Percentiles rank a stretch among this genome's conserved stretches.
Conservation (phyloP, 2,797 vertebrate genomes). For the Mus minutoides region DNA sequence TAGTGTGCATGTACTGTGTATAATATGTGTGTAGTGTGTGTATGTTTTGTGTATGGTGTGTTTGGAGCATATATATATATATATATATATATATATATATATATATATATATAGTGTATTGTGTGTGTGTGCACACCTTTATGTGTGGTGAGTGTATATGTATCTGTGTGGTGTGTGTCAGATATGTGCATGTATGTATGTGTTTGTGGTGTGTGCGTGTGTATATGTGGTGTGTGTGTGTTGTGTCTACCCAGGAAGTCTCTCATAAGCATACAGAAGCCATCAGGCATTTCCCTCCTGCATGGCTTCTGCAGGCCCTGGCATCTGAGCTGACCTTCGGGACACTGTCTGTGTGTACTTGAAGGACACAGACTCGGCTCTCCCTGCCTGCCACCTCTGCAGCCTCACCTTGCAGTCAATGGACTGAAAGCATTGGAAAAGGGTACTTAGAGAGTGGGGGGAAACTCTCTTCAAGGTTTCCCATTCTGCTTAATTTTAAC, state of each 20-base stretch:
- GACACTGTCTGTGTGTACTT: neutral
- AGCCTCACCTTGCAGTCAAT: constrained; percentile 4
- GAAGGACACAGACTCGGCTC: neutral
- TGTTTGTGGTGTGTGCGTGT: neutral
- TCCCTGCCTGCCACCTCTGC: neutral
- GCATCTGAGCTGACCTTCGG: neutral
- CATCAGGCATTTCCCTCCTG: neutral
- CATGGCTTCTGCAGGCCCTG: neutral
- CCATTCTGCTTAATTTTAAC: constrained; percentile 72
- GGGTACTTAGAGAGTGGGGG: constrained; percentile 10
- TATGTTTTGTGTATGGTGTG: neutral
- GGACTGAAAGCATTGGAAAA: neutral
- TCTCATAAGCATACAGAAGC: neutral
- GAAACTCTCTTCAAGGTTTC: constrained; percentile 56
- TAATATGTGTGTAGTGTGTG: neutral
- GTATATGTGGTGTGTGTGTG: neutral
- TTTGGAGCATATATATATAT: neutral
- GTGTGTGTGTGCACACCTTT: neutral
- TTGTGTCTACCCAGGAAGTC: neutral
- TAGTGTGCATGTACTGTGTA: too few species aligned
- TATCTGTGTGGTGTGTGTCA: too few species aligned
- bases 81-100: neutral
- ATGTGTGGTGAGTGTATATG: neutral
- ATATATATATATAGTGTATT: neutral
- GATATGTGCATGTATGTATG: neutral